A percentile compares a stretch with the other conserved stretches of the same genome.
These are phyloP conservation scores for Platycercus adscitus DNA, from an alignment of 2,113 vertebrate species.

Conservation along the genomic window DNA sequence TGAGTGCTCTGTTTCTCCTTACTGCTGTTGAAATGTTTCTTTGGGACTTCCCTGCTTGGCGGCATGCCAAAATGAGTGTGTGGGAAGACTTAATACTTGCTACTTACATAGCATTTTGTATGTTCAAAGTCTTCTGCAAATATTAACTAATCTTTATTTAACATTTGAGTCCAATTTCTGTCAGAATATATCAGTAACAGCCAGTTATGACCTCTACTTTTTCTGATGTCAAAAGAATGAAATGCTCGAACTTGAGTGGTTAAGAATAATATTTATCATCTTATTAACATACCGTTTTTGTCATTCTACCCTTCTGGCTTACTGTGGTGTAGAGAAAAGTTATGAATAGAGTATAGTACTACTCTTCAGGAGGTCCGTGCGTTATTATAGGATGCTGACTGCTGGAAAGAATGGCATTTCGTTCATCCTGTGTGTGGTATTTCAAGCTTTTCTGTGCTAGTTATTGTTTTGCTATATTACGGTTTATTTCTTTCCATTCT, in stretches of 20 bases:
- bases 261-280: conserved; percentile 17
- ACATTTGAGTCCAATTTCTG: conserved; percentile 34
- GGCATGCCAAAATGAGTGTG: conserved; percentile 49
- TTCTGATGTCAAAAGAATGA: background rate
- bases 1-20: conserved; percentile 17
- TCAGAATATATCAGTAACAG: conserved; percentile 19
- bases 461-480: conserved; percentile 9
- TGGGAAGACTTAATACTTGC: conserved; percentile 67
- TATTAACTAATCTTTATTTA: conserved; percentile 55
- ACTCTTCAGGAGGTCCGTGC: background rate
- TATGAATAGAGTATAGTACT: background rate
- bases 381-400: background rate
- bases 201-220: background rate
- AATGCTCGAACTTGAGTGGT: background rate
- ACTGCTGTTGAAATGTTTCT: conserved; percentile 43
- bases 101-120: conserved; percentile 54
- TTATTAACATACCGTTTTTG: background rate
- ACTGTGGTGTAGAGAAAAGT: background rate
- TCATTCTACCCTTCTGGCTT: background rate
- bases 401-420: background rate
- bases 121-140: conserved; percentile 36
- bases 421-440: background rate
- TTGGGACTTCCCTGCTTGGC: conserved; percentile 62
- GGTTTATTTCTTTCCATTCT: background rate
- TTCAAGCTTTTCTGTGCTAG: background rate